A percentile compares a stretch with the other conserved stretches of the same genome.
Conservation (phyloP, 2,888 invertebrate species). For the Icerya purchasi region DNA sequence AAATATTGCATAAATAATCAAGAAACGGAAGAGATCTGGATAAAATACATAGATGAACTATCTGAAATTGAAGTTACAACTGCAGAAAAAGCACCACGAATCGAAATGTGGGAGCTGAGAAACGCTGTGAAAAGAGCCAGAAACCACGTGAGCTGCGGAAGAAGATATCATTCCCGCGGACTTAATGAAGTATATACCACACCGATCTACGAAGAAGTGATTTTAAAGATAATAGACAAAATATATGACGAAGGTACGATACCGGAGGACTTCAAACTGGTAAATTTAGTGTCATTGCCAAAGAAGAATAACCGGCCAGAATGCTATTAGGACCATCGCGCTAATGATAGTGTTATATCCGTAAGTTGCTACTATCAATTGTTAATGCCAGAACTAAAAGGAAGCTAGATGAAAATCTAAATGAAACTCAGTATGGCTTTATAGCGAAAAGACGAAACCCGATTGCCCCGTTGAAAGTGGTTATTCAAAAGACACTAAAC, state of each 20-base stretch:
- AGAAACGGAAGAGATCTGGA: constrained; percentile 1
- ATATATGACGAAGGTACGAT: neutral
- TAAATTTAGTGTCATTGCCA: constrained; percentile 14
- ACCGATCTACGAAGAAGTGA: neutral
- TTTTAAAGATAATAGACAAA: neutral
- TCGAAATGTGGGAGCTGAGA: neutral
- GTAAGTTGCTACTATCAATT: constrained; percentile 16
- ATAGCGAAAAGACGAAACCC: neutral
- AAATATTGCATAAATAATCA: neutral
- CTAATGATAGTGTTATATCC: constrained; percentile 17
- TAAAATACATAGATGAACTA: neutral
- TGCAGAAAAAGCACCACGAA: neutral
- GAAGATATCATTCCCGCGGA: constrained; percentile 1
- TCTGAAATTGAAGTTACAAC: neutral
- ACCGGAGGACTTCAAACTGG: constrained; percentile 6
- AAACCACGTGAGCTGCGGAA: constrained; percentile 1
- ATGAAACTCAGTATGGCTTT: constrained; percentile 7
- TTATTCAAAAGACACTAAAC: neutral
- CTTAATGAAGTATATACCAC: neutral
- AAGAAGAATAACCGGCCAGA: constrained; percentile 15
- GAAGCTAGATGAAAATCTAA: constrained; percentile 2
- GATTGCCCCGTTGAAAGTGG: neutral
- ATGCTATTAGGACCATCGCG: constrained; percentile 16
- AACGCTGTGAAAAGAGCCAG: constrained; percentile 1
- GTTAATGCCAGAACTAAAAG: constrained; percentile 8